Evolutionary conservation across 2,888 invertebrate genomes (phyloP).

Genomic region (Arctia plantaginis): DNA sequence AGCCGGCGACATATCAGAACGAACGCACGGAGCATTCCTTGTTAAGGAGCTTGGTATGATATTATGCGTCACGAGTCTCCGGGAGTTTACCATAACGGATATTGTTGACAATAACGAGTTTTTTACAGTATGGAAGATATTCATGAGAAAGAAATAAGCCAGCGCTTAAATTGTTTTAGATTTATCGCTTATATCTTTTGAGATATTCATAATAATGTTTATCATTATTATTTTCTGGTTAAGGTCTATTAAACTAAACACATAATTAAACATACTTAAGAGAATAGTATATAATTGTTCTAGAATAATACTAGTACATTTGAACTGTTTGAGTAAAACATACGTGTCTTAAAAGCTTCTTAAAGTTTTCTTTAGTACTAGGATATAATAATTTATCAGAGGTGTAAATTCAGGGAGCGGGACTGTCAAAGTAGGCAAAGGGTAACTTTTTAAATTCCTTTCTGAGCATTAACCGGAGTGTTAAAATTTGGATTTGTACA

Average conservation of each 20-base stretch:
- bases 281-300: too few species aligned
- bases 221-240: background rate
- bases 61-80: conserved; percentile 47
- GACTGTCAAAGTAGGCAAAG: conserved; percentile 8
- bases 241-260: background rate
- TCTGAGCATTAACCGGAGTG: conserved; percentile 15
- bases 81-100: conserved; percentile 52
- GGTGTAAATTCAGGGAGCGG: conserved; percentile 12
- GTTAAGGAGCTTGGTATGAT: too few species aligned
- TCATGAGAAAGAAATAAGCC: conserved; percentile 37
- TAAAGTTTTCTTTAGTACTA: conserved; percentile 54
- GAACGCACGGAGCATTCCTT: conserved; percentile 42
- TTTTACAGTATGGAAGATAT: conserved; percentile 42
- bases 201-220: conserved; percentile 4
- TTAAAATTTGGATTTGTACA: conserved; percentile 4
- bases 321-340: too few species aligned
- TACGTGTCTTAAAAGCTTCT: conserved; percentile 46
- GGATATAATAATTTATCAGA: conserved; percentile 33
- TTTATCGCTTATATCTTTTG: conserved; percentile 21
- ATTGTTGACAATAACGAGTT: conserved; percentile 56
- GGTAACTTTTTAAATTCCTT: conserved; percentile 25
- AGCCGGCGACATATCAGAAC: conserved; percentile 33
- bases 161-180: conserved; percentile 41
- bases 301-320: too few species aligned
- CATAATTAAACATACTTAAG: too few species aligned